Base-by-base conservation (phyloP, 2,888 invertebrate species). In the Polyploca ridens region DNA sequence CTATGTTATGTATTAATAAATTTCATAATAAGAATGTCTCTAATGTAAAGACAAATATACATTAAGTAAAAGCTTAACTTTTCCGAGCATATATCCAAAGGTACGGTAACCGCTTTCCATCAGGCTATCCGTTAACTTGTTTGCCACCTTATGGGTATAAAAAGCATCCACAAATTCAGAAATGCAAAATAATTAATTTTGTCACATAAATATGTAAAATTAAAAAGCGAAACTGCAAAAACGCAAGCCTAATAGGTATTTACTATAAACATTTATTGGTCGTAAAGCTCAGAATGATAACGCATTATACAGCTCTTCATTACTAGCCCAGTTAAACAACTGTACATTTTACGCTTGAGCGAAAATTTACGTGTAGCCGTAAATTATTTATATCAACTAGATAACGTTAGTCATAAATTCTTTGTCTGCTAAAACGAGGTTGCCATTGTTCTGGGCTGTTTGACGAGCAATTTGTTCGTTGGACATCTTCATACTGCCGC, bases 361-460 rank as follows among this genome's bases (percentile, higher is more conserved):
- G 76, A 74, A 78, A 78, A 81, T 82, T 83, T 81, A 83, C 81
- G 78, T 74, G 70, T 67, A 66, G 72, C 73, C 77, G 76, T 82
- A 81, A 81, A 83, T 79, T 75, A 75, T 73, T 72, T 79, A 73
- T 71, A 73, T 71, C 67, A 64, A 72, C 74, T 74, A 77, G 76
- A 78, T 77, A 75, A 78, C 69, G 76, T 73, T 66, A 66, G 63
- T 65, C 72, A 75, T 76, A 76, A 76, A 79, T 74, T 74, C 71
- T 73, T 74, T 74, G 75, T 75, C 73, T 71, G 74, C 73, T 70
- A 66, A 66, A 72, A 69, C 69, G 69, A 63, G 66, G 68, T 27
- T 27, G 72, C 46, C 58, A 38, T 41, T 44, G 61, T 60, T 66
- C 62, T 66, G 63, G 49, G 63, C 58, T 68, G 65, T 69, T 71